Percentiles rank a stretch among this genome's conserved stretches.
Evolutionary conservation across 30 jellyfish, hydroid and myxozoan species (phyloP).

Genomic region (Hydra vulgaris): DNA sequence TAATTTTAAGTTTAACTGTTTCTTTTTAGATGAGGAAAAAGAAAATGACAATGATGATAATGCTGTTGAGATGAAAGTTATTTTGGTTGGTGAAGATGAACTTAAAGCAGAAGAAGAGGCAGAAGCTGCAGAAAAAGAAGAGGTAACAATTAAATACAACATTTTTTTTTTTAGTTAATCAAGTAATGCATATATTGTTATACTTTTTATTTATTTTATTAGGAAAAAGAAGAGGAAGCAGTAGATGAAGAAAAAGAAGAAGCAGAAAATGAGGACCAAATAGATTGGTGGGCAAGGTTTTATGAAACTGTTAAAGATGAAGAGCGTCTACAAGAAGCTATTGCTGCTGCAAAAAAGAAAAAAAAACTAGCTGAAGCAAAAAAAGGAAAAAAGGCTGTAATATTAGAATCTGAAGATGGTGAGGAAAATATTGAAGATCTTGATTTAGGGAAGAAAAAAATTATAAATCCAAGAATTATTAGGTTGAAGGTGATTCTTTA

Average conservation of each 20-base stretch:
- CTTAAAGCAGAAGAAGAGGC: constrained; percentile 29
- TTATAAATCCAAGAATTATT: constrained; percentile 23
- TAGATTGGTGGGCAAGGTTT: constrained; percentile 54
- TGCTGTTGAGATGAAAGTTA: constrained; percentile 21
- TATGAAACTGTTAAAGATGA: constrained; percentile 41
- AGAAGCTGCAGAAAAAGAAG: constrained; percentile 17
- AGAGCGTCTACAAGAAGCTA: constrained; percentile 7
- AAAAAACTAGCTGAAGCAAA: constrained; percentile 21
- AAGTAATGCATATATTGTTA: too few relatives aligned
- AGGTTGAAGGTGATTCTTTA: constrained; percentile 25
- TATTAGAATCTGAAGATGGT: constrained; percentile 20
- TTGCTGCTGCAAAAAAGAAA: constrained; percentile 3
- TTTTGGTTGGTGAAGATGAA: constrained; percentile 31
- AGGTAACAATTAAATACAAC: background rate
- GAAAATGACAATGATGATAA: constrained; percentile 21
- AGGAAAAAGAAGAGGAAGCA: constrained; percentile 10
- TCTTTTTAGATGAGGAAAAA: constrained; percentile 8
- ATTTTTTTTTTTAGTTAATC: background rate
- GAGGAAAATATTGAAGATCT: constrained; percentile 3
- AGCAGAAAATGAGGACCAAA: constrained; percentile 24
- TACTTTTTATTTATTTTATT: too few relatives aligned
- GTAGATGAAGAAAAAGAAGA: constrained; percentile 13
- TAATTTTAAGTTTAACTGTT: too few relatives aligned
- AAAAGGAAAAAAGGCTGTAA: constrained; percentile 21
- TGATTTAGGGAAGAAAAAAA: constrained; percentile 1